Evolutionary conservation across 2,888 invertebrate genomes (phyloP), one percentile per base, ranked within the genome.

Genomic region (Taphrorychus bicolor): DNA sequence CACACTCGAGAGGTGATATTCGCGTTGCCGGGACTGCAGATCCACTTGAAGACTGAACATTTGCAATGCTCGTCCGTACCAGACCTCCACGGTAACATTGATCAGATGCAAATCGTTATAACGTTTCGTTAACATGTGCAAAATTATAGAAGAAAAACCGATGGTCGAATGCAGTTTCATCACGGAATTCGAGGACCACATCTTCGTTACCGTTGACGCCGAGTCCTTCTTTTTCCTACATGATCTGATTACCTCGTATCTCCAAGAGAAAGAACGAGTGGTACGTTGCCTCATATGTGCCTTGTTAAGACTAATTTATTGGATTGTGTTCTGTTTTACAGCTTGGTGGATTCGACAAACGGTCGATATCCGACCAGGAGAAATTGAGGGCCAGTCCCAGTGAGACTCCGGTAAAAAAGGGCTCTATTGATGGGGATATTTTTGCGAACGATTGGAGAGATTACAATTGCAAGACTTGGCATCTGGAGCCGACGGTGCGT

Each of bases 141-240:
- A 56, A 16, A 17, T 66, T 59, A 16, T 76, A 91, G 92, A 88
- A 74, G 88, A 88, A 61, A 95, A 94, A 81, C 96, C 97, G 1
- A 87, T 90, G 56, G 97, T 98, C 23, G 93, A 96, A 76, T 97
- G 97, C 85, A 95, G 95, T 81, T 98, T 99, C 82, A 95, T 98
- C 69, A 98, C 98, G 1, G 97, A 98, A 83, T 98, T 99, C 83
- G 97, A 98, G 81, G 97, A 98, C 83, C 97, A 98, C 81, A 98
- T 98, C 77, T 97, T 95, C 83, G 97, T 98, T 70, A 96, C 97
- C 0, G 97, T 97, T 71, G 96, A 99, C 84, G 98, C 98, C 0
- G 98, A 98, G 84, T 95, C 97, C 1, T 97, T 99, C 84, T 93
- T 98, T 83, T 99, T 98, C 83, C 85, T 99, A 24, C 98, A 98